These are phyloP conservation scores for Archips crataeganus DNA, from an alignment of 2,888 invertebrate species.

Conservation along the genomic window DNA sequence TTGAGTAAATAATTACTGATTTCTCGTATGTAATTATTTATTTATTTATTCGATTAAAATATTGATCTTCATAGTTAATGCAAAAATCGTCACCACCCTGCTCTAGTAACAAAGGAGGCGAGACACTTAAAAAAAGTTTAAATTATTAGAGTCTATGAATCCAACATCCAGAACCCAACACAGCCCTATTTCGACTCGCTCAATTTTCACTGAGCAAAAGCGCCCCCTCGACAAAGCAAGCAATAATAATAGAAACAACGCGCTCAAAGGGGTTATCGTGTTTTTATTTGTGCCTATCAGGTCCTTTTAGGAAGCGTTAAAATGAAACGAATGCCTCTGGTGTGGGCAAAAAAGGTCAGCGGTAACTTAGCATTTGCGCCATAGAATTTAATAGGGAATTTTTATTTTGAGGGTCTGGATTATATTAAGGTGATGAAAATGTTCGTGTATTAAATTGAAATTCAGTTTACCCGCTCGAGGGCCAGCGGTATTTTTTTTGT, in stretches of 20 bases:
- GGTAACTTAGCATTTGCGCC: slow-evolving; percentile 7
- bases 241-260: slow-evolving; percentile 41
- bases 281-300: slow-evolving; percentile 42
- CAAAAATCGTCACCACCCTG: too few relatives aligned
- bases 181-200: neutral
- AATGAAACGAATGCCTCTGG: slow-evolving; percentile 32
- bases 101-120: too few relatives aligned
- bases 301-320: slow-evolving; percentile 40
- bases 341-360: slow-evolving; percentile 34
- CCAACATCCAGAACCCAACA: slow-evolving; percentile 23
- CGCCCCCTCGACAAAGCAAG: slow-evolving; percentile 15
- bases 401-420: neutral
- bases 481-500: neutral
- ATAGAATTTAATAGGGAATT: neutral
- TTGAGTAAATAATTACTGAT: too few relatives aligned
- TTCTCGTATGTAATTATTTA: too few relatives aligned
- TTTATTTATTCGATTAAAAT: too few relatives aligned
- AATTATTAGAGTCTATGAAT: neutral
- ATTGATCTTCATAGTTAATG: neutral
- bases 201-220: slow-evolving; percentile 12
- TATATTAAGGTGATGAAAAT: neutral
- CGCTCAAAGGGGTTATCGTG: slow-evolving; percentile 52
- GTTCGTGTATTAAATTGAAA: neutral
- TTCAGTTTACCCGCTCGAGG: neutral
- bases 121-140: too few relatives aligned